Evolutionary conservation across 2,888 invertebrate species (phyloP), one percentile per base, ranked within the genome.

Genomic region (Microctonus hyperodae): DNA sequence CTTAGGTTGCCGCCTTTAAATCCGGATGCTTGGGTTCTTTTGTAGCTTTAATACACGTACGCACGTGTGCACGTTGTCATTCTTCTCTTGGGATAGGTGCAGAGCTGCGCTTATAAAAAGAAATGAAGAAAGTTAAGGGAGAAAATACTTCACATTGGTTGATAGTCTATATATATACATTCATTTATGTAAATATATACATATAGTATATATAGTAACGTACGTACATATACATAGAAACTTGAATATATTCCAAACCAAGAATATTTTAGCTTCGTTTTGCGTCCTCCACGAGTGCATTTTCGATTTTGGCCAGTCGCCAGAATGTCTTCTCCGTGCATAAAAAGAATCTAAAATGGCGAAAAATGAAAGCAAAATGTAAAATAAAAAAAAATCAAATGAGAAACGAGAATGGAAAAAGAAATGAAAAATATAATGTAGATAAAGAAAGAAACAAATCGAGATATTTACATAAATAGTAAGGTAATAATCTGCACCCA

Each of bases 211-310:
- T 53, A 48, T 57, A 57, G 33, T 28, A 3, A 33, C 58, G 51
- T 33, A 35, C 50, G 58, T n/a, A n/a, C n/a, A n/a, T n/a, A n/a
- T n/a, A n/a, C n/a, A n/a, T n/a, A n/a, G n/a, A n/a, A n/a, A n/a
- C n/a, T n/a, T n/a, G n/a, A n/a, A n/a, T n/a, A n/a, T 58, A 58
- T 64, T 58, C 50, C 64, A 25, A 57, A 64, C 23, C 55, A 9
- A 33, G 60, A 55, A 56, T 60, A 60, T 60, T 16, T 48, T 16
- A 25, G 20, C 59, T 33, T 44, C 28, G 58, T 58, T 50, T 31
- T 59, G 20, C 33, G 55, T 55, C 10, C 51, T 64, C 40, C 20
- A 37, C 33, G 55, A 62, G 65, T 65, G 68, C 68, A 68, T 68
- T 68, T 68, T 68, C 50, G 61, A 23, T 37, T 59, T 35, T 65